Evolutionary conservation across 1,140 invertebrate species (phyloP).

Genomic region (Wiebesia pumilae): DNA sequence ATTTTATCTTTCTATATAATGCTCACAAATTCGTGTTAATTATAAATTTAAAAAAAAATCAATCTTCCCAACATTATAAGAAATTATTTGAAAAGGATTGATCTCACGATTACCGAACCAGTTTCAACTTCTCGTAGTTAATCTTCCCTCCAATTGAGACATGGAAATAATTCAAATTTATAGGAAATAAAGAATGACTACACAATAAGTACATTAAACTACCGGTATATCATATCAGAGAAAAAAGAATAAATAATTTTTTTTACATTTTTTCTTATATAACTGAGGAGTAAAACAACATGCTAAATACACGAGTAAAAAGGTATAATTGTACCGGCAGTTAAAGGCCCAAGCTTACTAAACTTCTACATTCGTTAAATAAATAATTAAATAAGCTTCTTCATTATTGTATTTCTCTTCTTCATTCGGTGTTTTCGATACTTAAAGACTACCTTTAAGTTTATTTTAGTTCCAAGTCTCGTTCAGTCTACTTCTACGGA

Average conservation of each 20-base stretch:
- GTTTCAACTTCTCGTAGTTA: conserved; percentile 54
- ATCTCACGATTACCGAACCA: conserved; percentile 35
- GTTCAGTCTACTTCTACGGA: conserved; percentile 61
- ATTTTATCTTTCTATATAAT: not conserved
- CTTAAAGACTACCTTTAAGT: conserved; percentile 15
- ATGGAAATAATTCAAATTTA: conserved; percentile 45
- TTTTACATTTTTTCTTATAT: not conserved
- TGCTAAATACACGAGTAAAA: conserved; percentile 27
- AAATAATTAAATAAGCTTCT: conserved; percentile 56
- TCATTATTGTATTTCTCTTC: not conserved
- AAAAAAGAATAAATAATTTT: not conserved
- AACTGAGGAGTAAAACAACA: not conserved
- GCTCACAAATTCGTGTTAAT: not conserved
- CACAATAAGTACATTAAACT: conserved; percentile 12
- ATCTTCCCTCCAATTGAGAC: conserved; percentile 53
- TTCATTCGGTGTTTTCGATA: conserved; percentile 2
- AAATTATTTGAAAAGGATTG: not conserved
- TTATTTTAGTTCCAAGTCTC: conserved; percentile 50
- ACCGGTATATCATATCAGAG: not conserved
- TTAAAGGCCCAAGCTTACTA: conserved; percentile 21
- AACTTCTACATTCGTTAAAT: conserved; percentile 59
- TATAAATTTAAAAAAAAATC: not conserved
- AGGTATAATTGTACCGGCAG: conserved; percentile 16
- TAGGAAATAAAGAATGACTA: not conserved
- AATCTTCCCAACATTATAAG: not conserved